Evolutionary conservation across 2,888 invertebrate genomes (phyloP), one percentile per base, ranked within the genome.

Genomic region (Disparrhopalites patrizii): DNA sequence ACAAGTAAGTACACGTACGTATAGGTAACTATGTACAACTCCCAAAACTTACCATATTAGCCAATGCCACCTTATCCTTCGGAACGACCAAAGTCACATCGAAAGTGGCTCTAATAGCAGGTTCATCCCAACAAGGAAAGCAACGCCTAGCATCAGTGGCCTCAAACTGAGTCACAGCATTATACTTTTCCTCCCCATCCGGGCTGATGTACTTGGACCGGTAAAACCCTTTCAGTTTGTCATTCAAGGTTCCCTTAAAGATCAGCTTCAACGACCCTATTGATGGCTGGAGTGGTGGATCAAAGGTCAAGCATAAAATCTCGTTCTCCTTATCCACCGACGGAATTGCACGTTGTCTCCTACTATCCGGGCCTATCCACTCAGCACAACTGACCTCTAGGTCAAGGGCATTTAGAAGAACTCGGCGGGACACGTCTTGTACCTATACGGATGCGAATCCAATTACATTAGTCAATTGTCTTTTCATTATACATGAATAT

Each of bases 81-180:
- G 93, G 91, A 61, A 93, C 91, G 67, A 87, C 83, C 20, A 98
- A 81, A 0, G 87, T 86, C 70, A 98, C 90, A 78, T 94, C 90
- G 81, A 97, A 98, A 1, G 91, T 93, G 1, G 96, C 91, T 81
- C 98, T 97, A 69, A 91, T 86, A 13, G 93, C 91, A 7, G 97
- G 98, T 80, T 98, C 98, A 79, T 98, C 97, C 93, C 94, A 98
- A 80, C 96, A 97, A 3, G 97, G 97, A 77, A 98, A 97, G 78
- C 94, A 93, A 74, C 91, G 84, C 64, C 97, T 85, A 7, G 97
- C 97, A 82, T 91, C 91, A 2, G 91, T 91, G 0, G 92, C 85
- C 79, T 91, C 91, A 79, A 95, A 96, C 81, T 96, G 95, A 61
- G 95, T 95, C 68, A 93, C 92, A 33, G 91, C 93, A 31, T 89